phyloP scores from a whole-genome alignment of 2,888 invertebrate genomes.

The Ganaspis brasiliensis region DNA sequence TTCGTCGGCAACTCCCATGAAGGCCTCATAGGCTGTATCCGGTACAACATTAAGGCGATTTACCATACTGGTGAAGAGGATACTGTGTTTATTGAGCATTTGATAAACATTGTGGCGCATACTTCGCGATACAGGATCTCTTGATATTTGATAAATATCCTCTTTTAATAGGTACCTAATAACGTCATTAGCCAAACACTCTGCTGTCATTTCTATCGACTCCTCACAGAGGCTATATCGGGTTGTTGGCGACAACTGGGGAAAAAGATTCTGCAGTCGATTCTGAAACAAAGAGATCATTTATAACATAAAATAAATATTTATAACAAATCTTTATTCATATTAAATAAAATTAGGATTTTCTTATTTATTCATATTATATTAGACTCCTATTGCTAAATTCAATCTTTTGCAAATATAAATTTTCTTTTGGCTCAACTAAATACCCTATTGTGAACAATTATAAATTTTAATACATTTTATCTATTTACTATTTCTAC shows the following conservation, averaged over 20 bases:
- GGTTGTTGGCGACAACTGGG: conserved; percentile 72
- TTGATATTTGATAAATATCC: conserved; percentile 77
- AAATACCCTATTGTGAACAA: no score
- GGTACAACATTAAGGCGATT: conserved; percentile 79
- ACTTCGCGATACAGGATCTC: conserved; percentile 79
- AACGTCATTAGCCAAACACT: conserved; percentile 76
- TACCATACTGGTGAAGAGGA: conserved; percentile 81
- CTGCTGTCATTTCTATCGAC: conserved; percentile 76
- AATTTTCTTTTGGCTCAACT: no score
- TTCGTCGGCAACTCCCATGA: conserved; percentile 80
- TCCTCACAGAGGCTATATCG: conserved; percentile 73
- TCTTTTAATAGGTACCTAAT: conserved; percentile 78
- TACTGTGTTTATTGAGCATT: conserved; percentile 80
- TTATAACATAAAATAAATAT: not conserved
- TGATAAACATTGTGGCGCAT: conserved; percentile 80
- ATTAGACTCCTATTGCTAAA: no score
- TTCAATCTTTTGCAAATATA: no score
- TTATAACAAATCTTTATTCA: no score
- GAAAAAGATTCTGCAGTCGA: conserved; percentile 77
- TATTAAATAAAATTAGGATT: no score
- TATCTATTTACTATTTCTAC: no score
- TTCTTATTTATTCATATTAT: no score
- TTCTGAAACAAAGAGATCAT: conserved; percentile 67
- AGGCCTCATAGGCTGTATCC: conserved; percentile 79
- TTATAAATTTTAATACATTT: no score